phyloP scores from a whole-genome alignment of 2,113 vertebrate species.

The Mormyrus iriodes region DNA sequence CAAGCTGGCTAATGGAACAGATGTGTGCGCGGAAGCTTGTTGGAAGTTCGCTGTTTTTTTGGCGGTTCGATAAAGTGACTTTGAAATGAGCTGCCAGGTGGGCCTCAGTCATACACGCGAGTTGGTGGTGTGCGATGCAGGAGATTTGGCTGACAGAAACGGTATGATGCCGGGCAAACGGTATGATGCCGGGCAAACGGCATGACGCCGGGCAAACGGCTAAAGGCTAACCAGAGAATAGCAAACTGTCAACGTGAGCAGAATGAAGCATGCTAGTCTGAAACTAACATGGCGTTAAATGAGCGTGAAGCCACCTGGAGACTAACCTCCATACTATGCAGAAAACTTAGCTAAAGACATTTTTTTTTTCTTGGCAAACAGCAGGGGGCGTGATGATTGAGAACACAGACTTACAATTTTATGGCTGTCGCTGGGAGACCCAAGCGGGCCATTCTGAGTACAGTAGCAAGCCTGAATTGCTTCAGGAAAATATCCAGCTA shows the following conservation, averaged over 20 bases:
- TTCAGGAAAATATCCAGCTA: neutral
- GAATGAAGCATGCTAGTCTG: neutral
- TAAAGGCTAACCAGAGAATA: neutral
- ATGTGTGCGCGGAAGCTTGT: neutral
- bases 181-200: neutral
- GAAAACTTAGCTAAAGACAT: neutral
- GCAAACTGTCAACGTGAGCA: neutral
- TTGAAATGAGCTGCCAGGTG: neutral
- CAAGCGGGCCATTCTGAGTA: neutral
- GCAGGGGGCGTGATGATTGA: neutral
- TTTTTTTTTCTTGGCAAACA: neutral
- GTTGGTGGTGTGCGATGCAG: neutral
- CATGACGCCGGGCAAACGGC: neutral
- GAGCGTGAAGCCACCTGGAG: neutral
- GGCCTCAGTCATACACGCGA: neutral
- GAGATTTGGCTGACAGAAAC: neutral
- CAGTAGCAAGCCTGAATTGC: neutral
- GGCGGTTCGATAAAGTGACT: neutral
- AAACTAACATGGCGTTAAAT: neutral
- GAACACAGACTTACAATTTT: neutral
- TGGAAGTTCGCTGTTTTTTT: neutral
- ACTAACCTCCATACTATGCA: neutral
- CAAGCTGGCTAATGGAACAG: neutral
- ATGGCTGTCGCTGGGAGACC: neutral
- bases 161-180: neutral